Evolutionary conservation across 2,888 invertebrate genomes (phyloP).

Genomic region (Oxytorus armatus): DNA sequence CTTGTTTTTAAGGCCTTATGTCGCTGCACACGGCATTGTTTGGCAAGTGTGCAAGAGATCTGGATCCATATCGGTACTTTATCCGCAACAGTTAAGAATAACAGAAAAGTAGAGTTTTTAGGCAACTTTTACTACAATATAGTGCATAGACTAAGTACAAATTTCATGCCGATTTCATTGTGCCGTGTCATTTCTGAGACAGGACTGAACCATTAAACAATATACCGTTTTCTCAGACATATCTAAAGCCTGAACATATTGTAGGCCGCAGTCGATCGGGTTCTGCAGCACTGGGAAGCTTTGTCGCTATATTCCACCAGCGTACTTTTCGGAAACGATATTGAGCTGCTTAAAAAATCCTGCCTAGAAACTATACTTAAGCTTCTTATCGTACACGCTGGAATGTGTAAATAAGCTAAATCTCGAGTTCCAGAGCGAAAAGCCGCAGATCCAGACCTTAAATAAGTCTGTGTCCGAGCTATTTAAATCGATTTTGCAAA

Average conservation of each 20-base stretch:
- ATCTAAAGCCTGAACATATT: neutral
- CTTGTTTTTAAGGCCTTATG: no score
- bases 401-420: neutral
- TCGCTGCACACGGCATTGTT: no score
- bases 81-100: neutral
- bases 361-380: neutral
- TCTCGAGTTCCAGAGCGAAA: slow-evolving; percentile 3
- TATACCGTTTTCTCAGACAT: no score
- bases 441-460: neutral
- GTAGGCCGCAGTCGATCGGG: neutral
- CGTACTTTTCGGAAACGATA: no score
- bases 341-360: neutral
- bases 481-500: neutral
- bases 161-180: no score
- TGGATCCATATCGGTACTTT: no score
- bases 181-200: no score
- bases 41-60: no score
- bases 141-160: no score
- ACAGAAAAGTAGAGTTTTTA: neutral
- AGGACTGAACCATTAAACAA: no score
- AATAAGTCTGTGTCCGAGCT: neutral
- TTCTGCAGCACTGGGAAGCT: neutral
- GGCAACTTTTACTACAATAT: no score
- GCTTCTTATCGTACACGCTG: neutral
- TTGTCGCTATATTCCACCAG: neutral